phyloP scores from a whole-genome alignment of 2,113 vertebrate genomes.

The Archilochus colubris region DNA sequence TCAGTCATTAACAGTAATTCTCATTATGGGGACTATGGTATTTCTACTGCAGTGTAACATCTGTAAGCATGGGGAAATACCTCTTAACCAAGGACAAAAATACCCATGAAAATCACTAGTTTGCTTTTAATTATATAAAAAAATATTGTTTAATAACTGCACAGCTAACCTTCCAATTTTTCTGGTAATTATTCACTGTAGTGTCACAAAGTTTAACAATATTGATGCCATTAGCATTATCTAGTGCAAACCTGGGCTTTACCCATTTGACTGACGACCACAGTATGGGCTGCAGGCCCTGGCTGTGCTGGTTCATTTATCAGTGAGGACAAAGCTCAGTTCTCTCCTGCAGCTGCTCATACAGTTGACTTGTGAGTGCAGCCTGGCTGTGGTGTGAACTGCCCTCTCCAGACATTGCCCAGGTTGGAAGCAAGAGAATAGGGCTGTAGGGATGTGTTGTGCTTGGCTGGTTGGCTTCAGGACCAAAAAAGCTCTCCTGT shows the following conservation, averaged over 20 bases:
- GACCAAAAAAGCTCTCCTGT: neutral
- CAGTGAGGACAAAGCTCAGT: neutral
- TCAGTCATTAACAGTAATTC: neutral
- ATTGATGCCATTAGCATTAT: neutral
- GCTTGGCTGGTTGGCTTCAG: neutral
- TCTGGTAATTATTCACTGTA: neutral
- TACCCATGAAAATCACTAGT: fast-evolving
- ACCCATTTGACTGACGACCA: neutral
- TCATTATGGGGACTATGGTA: neutral
- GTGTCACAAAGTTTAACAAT: neutral
- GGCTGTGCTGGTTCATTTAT: neutral
- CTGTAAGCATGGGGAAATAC: neutral
- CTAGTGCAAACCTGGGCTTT: neutral
- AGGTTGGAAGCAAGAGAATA: neutral
- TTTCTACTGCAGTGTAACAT: neutral
- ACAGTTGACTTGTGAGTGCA: neutral
- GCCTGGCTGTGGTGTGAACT: neutral
- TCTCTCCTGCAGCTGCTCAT: neutral
- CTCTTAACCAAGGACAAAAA: neutral
- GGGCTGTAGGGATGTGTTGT: neutral
- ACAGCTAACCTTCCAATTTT: neutral
- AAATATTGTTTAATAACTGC: neutral
- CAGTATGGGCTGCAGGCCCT: neutral
- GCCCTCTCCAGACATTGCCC: neutral
- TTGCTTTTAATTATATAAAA: neutral